These are phyloP conservation scores for Lithobates pipiens DNA, from an alignment of 2,797 vertebrate species.

Conservation along the genomic window DNA sequence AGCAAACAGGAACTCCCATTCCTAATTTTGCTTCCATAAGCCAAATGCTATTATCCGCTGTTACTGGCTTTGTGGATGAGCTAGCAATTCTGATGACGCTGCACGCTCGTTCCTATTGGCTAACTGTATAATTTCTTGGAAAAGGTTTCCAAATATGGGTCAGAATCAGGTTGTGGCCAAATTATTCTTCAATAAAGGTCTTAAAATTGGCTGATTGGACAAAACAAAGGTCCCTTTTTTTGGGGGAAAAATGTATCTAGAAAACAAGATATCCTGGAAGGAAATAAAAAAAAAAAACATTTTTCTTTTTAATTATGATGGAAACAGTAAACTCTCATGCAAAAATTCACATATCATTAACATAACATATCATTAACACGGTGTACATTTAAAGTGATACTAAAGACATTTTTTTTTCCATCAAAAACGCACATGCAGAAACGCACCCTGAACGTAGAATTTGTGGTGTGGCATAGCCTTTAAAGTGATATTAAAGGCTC, in stretches of 20 bases:
- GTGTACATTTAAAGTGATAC: too few species aligned
- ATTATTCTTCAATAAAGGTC: not conserved
- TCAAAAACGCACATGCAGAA: too few species aligned
- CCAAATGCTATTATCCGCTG: constrained; percentile 63
- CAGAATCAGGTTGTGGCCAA: not conserved
- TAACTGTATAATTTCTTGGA: constrained; percentile 25
- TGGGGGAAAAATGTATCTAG: not conserved
- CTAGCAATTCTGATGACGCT: constrained; percentile 63
- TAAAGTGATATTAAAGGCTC: too few species aligned
- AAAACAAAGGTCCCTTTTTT: not conserved
- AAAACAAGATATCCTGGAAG: not conserved
- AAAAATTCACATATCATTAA: not conserved
- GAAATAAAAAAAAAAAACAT: not conserved
- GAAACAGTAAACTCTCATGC: too few species aligned
- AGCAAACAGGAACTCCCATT: constrained; percentile 83
- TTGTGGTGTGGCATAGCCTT: too few species aligned
- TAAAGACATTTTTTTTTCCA: too few species aligned
- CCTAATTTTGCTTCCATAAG: constrained; percentile 81
- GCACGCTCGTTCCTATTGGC: not conserved
- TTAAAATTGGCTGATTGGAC: not conserved
- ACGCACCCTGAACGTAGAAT: too few species aligned
- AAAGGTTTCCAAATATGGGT: not conserved
- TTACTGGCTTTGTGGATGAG: constrained; percentile 46
- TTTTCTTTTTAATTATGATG: not conserved
- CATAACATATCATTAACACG: too few species aligned